These are phyloP conservation scores for Panagrolaimus sp. DNA, from an alignment of 1,140 invertebrate species.

Conservation along the genomic window DNA sequence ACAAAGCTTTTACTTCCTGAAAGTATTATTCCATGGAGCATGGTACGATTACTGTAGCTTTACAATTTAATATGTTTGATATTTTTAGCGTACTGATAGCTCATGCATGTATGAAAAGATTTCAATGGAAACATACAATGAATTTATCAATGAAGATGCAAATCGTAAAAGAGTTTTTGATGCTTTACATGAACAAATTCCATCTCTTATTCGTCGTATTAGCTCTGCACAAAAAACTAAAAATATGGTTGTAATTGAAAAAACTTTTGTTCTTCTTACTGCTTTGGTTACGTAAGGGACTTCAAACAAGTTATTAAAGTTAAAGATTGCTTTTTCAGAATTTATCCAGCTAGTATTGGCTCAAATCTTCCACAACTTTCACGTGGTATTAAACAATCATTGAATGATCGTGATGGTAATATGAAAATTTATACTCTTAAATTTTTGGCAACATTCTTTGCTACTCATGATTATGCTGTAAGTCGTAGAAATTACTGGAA, in stretches of 20 bases:
- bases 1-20: conserved; percentile 58
- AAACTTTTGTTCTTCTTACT: neutral
- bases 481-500: conserved; percentile 20
- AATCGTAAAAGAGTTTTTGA: neutral
- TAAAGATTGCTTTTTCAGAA: no score
- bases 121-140: neutral
- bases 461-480: neutral
- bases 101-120: neutral
- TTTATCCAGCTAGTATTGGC: neutral
- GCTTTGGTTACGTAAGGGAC: neutral
- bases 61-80: conserved; percentile 28
- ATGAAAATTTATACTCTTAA: neutral
- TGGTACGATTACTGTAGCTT: neutral
- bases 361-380: neutral
- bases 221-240: neutral
- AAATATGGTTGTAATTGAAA: neutral
- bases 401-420: neutral
- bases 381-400: neutral
- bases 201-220: neutral
- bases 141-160: neutral
- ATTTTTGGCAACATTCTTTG: neutral
- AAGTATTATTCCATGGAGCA: conserved; percentile 13
- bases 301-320: no score
- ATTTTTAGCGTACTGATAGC: conserved; percentile 8
- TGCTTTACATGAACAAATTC: neutral